A percentile compares a stretch with the other conserved stretches of the same genome.
phyloP scores from a whole-genome alignment of 2,797 vertebrate species.

The Cetoscarus ocellatus region DNA sequence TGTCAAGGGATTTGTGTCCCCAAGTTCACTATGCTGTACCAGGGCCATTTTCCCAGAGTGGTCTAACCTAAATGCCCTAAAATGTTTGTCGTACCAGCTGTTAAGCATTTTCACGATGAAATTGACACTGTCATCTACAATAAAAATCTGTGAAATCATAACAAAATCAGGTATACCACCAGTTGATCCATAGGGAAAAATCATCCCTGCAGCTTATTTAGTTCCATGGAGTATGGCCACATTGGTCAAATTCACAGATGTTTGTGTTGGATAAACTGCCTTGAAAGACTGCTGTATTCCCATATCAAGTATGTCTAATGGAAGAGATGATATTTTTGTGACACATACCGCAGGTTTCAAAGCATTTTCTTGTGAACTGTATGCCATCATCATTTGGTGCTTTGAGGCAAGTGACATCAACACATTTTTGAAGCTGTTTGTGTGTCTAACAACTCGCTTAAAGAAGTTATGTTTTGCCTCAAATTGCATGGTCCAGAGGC shows the following conservation, averaged over 20 bases:
- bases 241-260: no score
- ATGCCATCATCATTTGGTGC: constrained; percentile 29
- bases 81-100: no score
- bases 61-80: no score
- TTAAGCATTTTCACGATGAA: no score
- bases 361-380: constrained; percentile 7
- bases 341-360: constrained; percentile 20
- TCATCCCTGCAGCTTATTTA: constrained; percentile 21
- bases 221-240: no score
- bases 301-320: constrained; percentile 8
- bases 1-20: no score
- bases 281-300: constrained; percentile 23
- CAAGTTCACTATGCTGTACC: no score
- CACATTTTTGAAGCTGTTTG: constrained; percentile 22
- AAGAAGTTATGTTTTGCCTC: constrained; percentile 10
- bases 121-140: neutral
- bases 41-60: no score
- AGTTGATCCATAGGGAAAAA: constrained; percentile 21
- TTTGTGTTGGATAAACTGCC: neutral
- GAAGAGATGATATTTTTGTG: constrained; percentile 14
- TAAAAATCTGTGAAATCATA: constrained; percentile 1
- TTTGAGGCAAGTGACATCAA: constrained; percentile 13
- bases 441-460: constrained; percentile 7
- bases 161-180: constrained; percentile 24
- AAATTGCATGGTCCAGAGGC: constrained; percentile 13